These are phyloP conservation scores for Hartigia nigra DNA, from an alignment of 2,888 invertebrate species.

Conservation along the genomic window DNA sequence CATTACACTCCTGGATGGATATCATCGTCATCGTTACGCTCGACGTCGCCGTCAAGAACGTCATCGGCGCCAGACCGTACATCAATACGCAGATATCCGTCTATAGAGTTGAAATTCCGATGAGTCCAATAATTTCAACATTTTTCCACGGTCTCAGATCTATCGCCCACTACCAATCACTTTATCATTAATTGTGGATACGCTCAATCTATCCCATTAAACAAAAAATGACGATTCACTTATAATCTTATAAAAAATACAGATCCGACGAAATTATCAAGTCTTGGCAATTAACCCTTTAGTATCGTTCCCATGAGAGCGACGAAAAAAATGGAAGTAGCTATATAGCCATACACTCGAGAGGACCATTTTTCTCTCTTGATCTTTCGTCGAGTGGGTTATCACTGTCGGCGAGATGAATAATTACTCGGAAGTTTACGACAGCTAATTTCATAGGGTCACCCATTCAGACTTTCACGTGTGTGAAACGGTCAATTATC, in stretches of 20 bases:
- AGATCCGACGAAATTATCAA: neutral
- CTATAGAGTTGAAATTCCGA: neutral
- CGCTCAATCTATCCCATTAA: neutral
- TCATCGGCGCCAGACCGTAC: neutral
- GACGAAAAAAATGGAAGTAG: neutral
- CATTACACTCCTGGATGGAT: neutral
- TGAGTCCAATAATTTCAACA: neutral
- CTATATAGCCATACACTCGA: neutral
- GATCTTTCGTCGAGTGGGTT: neutral
- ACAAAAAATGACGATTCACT: neutral
- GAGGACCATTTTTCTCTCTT: neutral
- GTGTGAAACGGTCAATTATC: neutral
- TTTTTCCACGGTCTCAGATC: neutral
- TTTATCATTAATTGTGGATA: neutral
- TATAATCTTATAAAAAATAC: neutral
- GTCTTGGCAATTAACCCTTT: neutral
- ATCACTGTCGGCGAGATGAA: neutral
- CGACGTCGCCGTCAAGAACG: neutral
- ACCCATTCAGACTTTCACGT: neutral
- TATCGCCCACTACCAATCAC: neutral
- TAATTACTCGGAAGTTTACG: neutral
- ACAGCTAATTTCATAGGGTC: neutral
- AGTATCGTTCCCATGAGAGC: neutral
- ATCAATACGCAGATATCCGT: neutral
- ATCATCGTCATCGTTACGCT: neutral